Evolutionary conservation across 1,140 invertebrate genomes (phyloP), one percentile per base, ranked within the genome.

Genomic region (Ladona fulva): DNA sequence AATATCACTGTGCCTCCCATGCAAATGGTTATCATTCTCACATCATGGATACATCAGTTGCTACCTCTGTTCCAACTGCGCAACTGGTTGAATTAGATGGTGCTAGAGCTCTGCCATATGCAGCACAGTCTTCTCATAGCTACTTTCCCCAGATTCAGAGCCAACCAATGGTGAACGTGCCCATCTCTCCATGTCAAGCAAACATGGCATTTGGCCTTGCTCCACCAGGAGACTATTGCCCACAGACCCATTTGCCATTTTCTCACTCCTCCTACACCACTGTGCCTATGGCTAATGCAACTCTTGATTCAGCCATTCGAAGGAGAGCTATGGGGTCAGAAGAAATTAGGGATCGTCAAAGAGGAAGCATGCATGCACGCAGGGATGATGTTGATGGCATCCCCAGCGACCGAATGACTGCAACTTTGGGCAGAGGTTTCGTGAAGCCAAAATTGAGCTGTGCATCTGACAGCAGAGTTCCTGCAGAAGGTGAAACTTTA

Each of bases 51-150:
- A 80, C 74, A 14, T 24, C 75, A 66, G 25, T 52, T 74, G 10
- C 77, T 78, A 52, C 75, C 79, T 19, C 7, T 22, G 88, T 91
- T 5, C 89, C 90, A 0, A 90, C 90, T 5, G 90, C 83, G 3
- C 89, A 91, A 80, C 82, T 94, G 0, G 93, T 94, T 78, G 92
- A 93, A 83, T 83, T 93, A 22, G 92, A 93, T 76, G 42, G 73
- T 76, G 83, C 52, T 66, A 66, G 52, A 66, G 52, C 88, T 14
- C 88, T 89, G 0, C 84, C 85, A 44, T 44, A 77, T 73, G 19
- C n/a, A 22, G n/a, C 76, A 59, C n/a, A 25, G 25, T 37, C 25
- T n/a, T 10, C 75, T 25, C n/a, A 8, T 25, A 22, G 11, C 75
- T 42, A 37, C 25, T 42, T 6, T 66, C n/a, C 52, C 5, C 52